Evolutionary conservation across 2,113 vertebrate species (phyloP).

Genomic region (Chamaetylas fuelleborni): DNA sequence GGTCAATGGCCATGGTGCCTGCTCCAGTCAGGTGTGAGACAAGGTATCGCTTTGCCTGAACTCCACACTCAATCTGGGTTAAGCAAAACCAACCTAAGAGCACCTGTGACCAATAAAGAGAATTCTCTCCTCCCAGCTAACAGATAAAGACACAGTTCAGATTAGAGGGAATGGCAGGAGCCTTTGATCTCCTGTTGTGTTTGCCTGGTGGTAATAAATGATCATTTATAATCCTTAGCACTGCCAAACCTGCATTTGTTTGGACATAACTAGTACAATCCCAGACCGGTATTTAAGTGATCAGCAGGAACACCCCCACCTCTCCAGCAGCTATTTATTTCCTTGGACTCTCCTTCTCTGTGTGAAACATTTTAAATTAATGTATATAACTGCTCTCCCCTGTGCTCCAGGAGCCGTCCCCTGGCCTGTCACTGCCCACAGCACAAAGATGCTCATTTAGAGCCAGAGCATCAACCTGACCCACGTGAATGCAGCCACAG

Average conservation of each 20-base stretch:
- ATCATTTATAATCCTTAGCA: neutral
- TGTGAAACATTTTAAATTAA: slow-evolving; percentile 1
- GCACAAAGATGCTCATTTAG: slow-evolving; percentile 66
- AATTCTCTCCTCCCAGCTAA: neutral
- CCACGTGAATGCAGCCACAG: slow-evolving; percentile 25
- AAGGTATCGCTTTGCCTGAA: rapidly evolving
- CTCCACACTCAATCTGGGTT: neutral
- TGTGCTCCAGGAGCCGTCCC: slow-evolving; percentile 4
- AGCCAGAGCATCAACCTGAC: slow-evolving; percentile 34
- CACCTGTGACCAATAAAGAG: neutral
- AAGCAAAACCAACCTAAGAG: neutral
- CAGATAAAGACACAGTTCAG: neutral
- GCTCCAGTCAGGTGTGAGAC: neutral
- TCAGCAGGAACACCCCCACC: neutral
- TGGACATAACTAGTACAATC: slow-evolving; percentile 1
- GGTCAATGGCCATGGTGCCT: rapidly evolving
- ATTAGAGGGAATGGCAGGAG: neutral
- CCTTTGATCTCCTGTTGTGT: neutral
- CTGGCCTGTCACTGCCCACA: neutral
- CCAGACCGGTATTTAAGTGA: slow-evolving; percentile 9
- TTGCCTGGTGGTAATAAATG: neutral
- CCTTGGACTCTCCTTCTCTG: neutral
- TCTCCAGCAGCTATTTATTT: slow-evolving; percentile 30
- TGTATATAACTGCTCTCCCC: neutral
- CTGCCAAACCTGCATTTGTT: slow-evolving; percentile 15